Conservation (phyloP, 2,888 invertebrate genomes). For the Leucozona laternaria region DNA sequence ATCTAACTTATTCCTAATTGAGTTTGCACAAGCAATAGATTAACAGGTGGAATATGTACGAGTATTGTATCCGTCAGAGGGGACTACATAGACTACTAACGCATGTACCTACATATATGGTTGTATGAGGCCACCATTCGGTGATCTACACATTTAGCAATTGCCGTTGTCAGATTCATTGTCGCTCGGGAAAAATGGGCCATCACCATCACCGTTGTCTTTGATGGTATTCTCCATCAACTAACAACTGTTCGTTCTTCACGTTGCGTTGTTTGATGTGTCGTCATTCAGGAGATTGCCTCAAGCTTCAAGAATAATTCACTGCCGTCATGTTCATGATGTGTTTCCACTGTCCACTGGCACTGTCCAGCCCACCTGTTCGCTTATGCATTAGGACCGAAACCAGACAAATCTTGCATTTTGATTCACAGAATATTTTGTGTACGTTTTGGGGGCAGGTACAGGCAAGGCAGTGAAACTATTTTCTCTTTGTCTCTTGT, state of each 20-base stretch:
- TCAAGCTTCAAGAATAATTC: conserved; percentile 50
- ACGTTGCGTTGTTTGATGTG: conserved; percentile 56
- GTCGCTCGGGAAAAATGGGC: conserved; percentile 3
- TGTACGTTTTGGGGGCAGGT: conserved; percentile 17
- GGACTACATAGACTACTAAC: not conserved
- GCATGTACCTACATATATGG: not conserved
- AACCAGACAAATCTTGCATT: conserved; percentile 61
- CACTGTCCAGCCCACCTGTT: conserved; percentile 38
- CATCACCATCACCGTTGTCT: conserved; percentile 31
- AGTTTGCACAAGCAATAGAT: conserved; percentile 63
- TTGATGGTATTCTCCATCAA: conserved; percentile 26
- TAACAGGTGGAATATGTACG: conserved; percentile 49
- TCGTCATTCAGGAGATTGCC: conserved; percentile 56
- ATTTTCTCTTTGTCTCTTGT: not conserved
- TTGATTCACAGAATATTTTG: conserved; percentile 47
- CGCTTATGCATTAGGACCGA: conserved; percentile 35
- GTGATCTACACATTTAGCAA: conserved; percentile 57
- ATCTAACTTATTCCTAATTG: conserved; percentile 66
- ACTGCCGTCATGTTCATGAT: conserved; percentile 19
- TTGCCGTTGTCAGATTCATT: conserved; percentile 33
- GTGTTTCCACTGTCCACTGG: not conserved
- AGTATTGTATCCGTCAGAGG: not conserved
- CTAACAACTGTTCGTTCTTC: conserved; percentile 3
- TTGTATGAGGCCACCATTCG: too few relatives aligned
- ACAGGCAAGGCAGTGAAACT: conserved; percentile 17